Base-by-base conservation (phyloP, 2,888 invertebrate genomes). In the Cheilosia grossa region DNA sequence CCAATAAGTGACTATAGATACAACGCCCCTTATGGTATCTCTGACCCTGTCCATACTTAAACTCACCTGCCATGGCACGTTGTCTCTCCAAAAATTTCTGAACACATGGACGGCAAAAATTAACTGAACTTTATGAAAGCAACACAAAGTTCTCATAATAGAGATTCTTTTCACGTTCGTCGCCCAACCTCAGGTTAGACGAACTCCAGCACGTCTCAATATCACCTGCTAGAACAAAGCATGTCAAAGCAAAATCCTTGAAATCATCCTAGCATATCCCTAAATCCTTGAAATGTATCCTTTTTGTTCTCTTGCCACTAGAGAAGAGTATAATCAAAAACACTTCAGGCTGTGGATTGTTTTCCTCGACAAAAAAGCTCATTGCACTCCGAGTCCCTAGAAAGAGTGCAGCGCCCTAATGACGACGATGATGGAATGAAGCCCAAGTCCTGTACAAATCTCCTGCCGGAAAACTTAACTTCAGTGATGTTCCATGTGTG, bases 161-260 rank as follows among this genome's bases (percentile, higher is more conserved):
- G 37, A 37, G 1, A 37, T 37, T 37, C 37, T 3, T 13, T 37
- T 37, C 37, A 37, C 37, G 37, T 37, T 4, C 13, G 13, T 37
- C 13, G 30, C 37, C 13, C 13, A 37, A 37, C 10, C 13, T 13
- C 56, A 24, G n/a, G 33, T 44, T 73, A n/a, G 42, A 30, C 19
- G 19, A 47, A 47, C 15, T 56, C 37, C 56, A 27, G 47, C 19
- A n/a, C 24, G 33, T 30, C 47, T 17, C 9, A 19, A 19, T 24
- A 27, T 27, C 74, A 74, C 64, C 66, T 66, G 74, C 74, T 58
- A 10, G 30, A 21, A 17, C 24, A 49, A 3, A 47, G 17, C 17
- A 17, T 27, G n/a, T 19, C n/a, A 9, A 33, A 53, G 24, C 66
- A 69, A 24, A 30, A 42, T n/a, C n/a, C n/a, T n/a, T n/a, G n/a